Percentiles rank a stretch among this genome's conserved stretches.
These are phyloP conservation scores for Laupala kohalensis DNA, from an alignment of 1,140 invertebrate genomes.

Conservation along the genomic window DNA sequence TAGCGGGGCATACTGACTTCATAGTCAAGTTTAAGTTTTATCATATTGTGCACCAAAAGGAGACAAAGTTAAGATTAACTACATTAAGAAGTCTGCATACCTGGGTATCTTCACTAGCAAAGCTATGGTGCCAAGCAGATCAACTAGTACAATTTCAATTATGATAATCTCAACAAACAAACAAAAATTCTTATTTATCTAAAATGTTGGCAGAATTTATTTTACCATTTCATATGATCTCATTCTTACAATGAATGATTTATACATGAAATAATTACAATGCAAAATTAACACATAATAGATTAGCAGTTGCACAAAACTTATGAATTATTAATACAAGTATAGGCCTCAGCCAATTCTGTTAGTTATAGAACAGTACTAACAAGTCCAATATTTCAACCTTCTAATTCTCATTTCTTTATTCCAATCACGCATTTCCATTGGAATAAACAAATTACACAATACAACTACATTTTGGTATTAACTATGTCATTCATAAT, in stretches of 20 bases:
- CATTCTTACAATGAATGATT: background rate
- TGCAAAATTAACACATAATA: background rate
- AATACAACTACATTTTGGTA: background rate
- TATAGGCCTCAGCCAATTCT: background rate
- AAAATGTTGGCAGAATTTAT: background rate
- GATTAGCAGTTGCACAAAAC: background rate
- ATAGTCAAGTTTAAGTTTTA: too few relatives aligned
- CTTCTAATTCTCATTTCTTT: background rate
- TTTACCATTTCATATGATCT: background rate
- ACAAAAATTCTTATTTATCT: background rate
- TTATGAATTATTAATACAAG: background rate
- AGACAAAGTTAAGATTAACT: too few relatives aligned
- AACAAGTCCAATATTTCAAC: background rate
- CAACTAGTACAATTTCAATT: too few relatives aligned
- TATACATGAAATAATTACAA: background rate
- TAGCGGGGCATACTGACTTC: too few relatives aligned
- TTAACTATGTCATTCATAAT: background rate
- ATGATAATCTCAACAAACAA: too few relatives aligned
- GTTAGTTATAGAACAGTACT: background rate
- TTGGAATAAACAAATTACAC: background rate
- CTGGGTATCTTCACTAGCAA: too few relatives aligned
- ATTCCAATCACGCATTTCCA: background rate
- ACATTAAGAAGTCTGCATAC: too few relatives aligned
- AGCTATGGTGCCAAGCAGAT: too few relatives aligned
- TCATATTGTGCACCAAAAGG: too few relatives aligned